Percentiles rank a stretch among this genome's conserved stretches.
Evolutionary conservation across 1,140 invertebrate species (phyloP).

Genomic region (Diachasmimorpha longicaudata): DNA sequence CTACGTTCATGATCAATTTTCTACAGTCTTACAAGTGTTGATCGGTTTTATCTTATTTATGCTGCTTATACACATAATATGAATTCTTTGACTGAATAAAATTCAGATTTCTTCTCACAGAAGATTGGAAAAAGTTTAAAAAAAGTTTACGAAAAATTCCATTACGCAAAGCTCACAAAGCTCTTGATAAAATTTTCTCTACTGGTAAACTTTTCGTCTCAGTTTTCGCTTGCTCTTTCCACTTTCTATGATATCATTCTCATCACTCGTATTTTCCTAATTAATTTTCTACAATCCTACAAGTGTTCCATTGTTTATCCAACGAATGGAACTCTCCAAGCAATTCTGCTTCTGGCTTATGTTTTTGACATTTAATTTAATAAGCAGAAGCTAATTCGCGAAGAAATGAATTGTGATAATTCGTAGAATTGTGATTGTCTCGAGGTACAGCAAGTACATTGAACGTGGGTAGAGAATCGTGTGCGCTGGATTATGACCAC

Average conservation of each 20-base stretch:
- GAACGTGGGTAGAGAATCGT: background rate
- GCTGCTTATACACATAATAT: no score
- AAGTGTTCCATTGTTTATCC: background rate
- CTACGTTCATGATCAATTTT: no score
- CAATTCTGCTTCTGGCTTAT: background rate
- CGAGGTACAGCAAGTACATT: background rate
- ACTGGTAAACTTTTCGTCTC: background rate
- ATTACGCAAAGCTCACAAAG: background rate
- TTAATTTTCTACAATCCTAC: background rate
- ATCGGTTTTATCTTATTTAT: no score
- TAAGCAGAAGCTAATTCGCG: background rate
- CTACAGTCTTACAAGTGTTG: no score
- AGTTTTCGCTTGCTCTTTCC: background rate
- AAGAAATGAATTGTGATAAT: background rate
- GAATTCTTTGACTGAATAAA: background rate
- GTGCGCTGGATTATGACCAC: constrained; percentile 34
- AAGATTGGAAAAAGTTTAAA: background rate
- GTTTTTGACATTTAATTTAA: background rate
- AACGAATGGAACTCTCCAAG: background rate
- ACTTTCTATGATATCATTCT: background rate
- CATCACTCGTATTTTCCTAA: background rate
- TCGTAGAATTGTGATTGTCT: background rate
- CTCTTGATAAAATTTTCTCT: background rate
- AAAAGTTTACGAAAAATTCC: background rate
- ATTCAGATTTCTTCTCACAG: background rate